Conservation (phyloP, 2,113 vertebrate genomes). For the Dasypus novemcinctus region DNA sequence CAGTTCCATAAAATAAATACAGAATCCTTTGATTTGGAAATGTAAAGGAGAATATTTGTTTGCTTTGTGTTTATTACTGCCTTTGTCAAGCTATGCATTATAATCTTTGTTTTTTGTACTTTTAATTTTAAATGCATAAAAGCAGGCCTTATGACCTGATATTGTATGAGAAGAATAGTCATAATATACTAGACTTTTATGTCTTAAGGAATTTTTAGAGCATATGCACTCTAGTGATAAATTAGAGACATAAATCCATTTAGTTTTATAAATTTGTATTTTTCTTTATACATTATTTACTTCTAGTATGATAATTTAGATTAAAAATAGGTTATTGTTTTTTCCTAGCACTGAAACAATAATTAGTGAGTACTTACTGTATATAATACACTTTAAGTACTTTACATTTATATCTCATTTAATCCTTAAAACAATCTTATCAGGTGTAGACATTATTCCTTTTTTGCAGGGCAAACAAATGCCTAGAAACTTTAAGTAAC, state of each 20-base stretch:
- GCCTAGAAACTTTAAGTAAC: constrained; percentile 13
- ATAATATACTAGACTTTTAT: neutral
- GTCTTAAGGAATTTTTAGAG: neutral
- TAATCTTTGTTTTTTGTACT: neutral
- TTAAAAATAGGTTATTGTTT: constrained; percentile 3
- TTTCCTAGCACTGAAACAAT: neutral
- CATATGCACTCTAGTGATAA: neutral
- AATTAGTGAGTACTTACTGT: neutral
- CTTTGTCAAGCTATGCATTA: neutral
- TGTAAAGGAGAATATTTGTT: neutral
- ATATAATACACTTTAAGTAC: neutral
- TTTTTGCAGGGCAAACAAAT: constrained; percentile 14
- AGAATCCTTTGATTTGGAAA: neutral
- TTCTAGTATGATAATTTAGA: neutral
- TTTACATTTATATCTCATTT: neutral
- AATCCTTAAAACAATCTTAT: neutral
- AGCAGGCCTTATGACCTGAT: neutral
- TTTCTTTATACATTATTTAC: neutral
- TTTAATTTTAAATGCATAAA: constrained; percentile 15
- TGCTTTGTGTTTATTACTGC: neutral
- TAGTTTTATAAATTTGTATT: neutral
- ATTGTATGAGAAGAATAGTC: neutral
- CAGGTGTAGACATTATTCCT: neutral
- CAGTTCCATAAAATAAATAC: neutral
- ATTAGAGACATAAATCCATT: neutral